Evolutionary conservation across 1,140 invertebrate genomes (phyloP), one percentile per base, ranked within the genome.

Genomic region (Frieseomelitta varia): DNA sequence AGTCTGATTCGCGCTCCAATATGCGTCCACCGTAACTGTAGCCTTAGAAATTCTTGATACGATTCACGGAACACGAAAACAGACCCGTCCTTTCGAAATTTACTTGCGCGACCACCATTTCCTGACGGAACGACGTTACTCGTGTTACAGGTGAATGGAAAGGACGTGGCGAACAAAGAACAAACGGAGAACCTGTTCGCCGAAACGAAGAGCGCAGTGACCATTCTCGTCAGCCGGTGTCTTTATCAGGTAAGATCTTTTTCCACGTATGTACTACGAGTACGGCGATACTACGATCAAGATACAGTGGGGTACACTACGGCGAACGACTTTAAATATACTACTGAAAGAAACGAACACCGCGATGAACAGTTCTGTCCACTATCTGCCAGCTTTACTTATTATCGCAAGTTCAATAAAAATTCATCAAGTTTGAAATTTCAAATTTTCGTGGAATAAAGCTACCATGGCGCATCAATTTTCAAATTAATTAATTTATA

Each of bases 151-250:
- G 94, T 96, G 56, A 96, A 96, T 82, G 96, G 96, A 21, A 95
- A 94, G 83, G 95, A 96, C 87, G 95, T 96, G 10, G 95, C 95
- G 76, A 96, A 94, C 86, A 95, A 95, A 86, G 95, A 96, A 83
- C 95, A 96, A 79, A 96, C 95, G 1, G 95, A 96, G 92, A 93
- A 94, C 12, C 91, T 96, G 21, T 95, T 96, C 84, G 94, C 95
- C 10, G 95, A 96, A 85, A 96, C 95, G 83, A 94, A 93, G 81
- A 95, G 93, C 85, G 93, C 94, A 19, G 95, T 96, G 27, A 96
- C 95, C 27, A 93, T 96, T 79, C 91, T 96, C 56, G 95, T 96
- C 84, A 96, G 96, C 88, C 95, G 96, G 80, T 95, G 95, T 85
- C 90, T 96, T 75, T 96, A 95, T 91, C 94, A 93, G 89, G 95